Conservation (phyloP, 1,140 invertebrate species). For the Lasaia peninsularis region DNA sequence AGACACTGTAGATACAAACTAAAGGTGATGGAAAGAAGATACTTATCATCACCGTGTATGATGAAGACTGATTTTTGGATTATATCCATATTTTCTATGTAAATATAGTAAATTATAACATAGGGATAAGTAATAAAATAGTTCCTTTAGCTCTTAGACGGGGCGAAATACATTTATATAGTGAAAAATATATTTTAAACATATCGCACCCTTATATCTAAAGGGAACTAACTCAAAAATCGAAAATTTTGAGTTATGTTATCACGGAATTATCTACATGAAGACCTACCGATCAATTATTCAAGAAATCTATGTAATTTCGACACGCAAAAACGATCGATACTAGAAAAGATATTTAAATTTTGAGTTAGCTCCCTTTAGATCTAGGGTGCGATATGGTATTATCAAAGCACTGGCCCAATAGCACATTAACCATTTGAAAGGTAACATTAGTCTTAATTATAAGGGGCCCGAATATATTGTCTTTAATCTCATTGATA, state of each 20-base stretch:
- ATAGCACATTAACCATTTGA: constrained; percentile 13
- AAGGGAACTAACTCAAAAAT: no score
- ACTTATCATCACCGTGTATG: constrained; percentile 36
- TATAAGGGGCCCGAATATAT: constrained; percentile 18
- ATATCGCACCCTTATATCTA: no score
- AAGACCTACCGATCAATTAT: no score
- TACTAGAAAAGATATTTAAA: no score
- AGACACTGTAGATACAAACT: constrained; percentile 25
- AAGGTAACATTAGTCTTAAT: background rate
- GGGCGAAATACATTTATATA: constrained; percentile 26
- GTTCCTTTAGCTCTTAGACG: constrained; percentile 56
- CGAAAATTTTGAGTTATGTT: no score
- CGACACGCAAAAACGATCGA: no score
- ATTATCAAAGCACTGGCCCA: constrained; percentile 13
- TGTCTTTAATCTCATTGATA: constrained; percentile 18
- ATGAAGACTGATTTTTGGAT: constrained; percentile 71
- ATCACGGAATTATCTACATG: no score
- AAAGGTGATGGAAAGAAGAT: constrained; percentile 23
- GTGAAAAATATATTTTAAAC: no score
- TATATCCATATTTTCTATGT: constrained; percentile 56
- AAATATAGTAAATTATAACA: constrained; percentile 47
- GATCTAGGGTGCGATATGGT: no score
- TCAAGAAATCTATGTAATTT: no score
- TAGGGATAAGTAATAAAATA: constrained; percentile 45
- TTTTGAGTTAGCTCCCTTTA: no score